Percentiles rank a stretch among this genome's conserved stretches.
Conservation (phyloP, 1,140 invertebrate species). For the Eufriesea mexicana region DNA sequence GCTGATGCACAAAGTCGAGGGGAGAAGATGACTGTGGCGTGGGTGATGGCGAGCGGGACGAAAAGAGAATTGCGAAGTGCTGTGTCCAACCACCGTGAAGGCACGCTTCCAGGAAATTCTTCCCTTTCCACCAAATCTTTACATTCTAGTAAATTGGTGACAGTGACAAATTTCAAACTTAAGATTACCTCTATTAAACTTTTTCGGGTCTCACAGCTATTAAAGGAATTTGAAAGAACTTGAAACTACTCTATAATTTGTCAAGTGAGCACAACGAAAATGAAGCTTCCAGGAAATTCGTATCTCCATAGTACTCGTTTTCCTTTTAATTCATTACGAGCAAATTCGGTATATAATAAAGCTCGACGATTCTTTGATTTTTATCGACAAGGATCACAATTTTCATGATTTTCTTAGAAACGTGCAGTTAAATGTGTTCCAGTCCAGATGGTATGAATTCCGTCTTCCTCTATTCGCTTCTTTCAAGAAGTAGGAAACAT, state of each 20-base stretch:
- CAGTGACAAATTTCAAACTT: slow-evolving; percentile 23
- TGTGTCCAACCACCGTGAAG: slow-evolving; percentile 78
- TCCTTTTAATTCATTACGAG: neutral
- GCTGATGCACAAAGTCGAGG: slow-evolving; percentile 62
- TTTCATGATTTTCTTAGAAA: slow-evolving; percentile 21
- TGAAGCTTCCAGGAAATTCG: neutral
- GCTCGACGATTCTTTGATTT: neutral
- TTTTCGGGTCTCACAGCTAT: neutral
- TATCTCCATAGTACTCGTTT: neutral
- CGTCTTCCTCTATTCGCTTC: slow-evolving; percentile 5
- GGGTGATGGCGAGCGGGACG: slow-evolving; percentile 62
- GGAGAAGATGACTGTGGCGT: slow-evolving; percentile 66
- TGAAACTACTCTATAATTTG: neutral
- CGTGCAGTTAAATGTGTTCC: slow-evolving; percentile 46
- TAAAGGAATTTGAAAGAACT: neutral
- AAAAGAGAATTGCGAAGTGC: slow-evolving; percentile 78
- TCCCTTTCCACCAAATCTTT: slow-evolving; percentile 72
- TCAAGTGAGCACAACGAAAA: neutral
- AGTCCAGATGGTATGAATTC: slow-evolving; percentile 47
- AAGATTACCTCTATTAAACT: neutral
- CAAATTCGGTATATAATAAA: neutral
- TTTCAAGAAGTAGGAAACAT: neutral
- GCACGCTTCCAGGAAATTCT: slow-evolving; percentile 80
- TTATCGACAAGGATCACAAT: neutral
- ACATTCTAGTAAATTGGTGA: slow-evolving; percentile 31